Conservation (phyloP, 2,797 vertebrate species). For the Sebastes miniatus region DNA sequence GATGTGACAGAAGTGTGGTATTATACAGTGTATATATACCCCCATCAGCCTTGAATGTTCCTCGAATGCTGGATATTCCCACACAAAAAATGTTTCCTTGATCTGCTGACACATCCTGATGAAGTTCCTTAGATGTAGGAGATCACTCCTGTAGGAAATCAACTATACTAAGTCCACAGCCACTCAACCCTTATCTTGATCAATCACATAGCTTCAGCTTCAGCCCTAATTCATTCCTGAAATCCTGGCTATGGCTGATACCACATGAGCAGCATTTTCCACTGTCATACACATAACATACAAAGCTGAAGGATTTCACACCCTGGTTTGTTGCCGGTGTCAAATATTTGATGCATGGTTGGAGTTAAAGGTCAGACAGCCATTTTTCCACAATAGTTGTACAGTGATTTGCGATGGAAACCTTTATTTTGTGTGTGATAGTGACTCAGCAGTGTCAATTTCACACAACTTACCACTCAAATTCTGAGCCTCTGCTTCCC, state of each 20-base stretch:
- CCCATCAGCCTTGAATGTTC: neutral
- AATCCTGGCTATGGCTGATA: neutral
- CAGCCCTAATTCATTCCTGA: conserved; percentile 33
- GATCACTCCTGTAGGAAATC: conserved; percentile 18
- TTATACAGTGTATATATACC: neutral
- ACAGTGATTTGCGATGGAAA: neutral
- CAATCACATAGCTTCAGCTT: conserved; percentile 16
- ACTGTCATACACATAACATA: neutral
- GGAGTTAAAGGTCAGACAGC: neutral
- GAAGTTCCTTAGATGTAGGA: neutral
- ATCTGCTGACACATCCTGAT: conserved; percentile 31
- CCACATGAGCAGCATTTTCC: conserved; percentile 29
- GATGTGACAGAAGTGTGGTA: conserved; percentile 38
- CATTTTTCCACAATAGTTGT: neutral
- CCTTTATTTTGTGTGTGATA: neutral
- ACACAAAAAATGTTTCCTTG: neutral
- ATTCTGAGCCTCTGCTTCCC: neutral
- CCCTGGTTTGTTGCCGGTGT: conserved; percentile 1
- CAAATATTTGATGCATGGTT: neutral
- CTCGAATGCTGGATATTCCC: neutral
- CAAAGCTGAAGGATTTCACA: conserved; percentile 32
- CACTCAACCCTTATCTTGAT: conserved; percentile 45
- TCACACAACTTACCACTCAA: neutral
- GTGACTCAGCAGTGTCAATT: neutral
- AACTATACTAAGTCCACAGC: neutral